A percentile compares a stretch with the other conserved stretches of the same genome.
Conservation (phyloP, 2,888 invertebrate species). For the Tipula lateralis region DNA sequence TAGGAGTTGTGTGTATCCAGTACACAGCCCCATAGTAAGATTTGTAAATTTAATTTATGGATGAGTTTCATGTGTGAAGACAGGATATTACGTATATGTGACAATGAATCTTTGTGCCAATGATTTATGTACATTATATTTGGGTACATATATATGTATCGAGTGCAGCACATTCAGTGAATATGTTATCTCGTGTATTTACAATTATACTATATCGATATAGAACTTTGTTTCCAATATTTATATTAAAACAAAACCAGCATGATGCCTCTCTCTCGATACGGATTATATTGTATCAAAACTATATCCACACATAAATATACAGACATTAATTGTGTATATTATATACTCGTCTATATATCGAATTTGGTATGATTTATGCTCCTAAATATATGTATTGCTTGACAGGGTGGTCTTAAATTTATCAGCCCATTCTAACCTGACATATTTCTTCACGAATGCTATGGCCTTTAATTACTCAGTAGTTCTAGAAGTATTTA, state of each 20-base stretch:
- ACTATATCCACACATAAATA: neutral
- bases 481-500: too few relatives aligned
- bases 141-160: neutral
- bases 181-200: neutral
- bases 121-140: neutral
- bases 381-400: neutral
- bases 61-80: neutral
- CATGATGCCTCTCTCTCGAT: neutral
- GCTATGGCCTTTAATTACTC: too few relatives aligned
- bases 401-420: too few relatives aligned
- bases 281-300: neutral
- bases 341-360: neutral
- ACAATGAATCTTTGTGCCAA: neutral
- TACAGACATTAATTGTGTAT: neutral
- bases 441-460: too few relatives aligned
- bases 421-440: too few relatives aligned
- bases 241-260: neutral
- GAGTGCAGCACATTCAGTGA: neutral
- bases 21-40: neutral
- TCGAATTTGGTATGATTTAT: neutral
- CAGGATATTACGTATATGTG: constrained; percentile 7
- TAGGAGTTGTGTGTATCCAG: neutral
- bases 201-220: neutral
- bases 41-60: neutral
- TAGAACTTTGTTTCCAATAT: neutral